Conservation (phyloP, 2,113 vertebrate genomes). For the Anthoscopus minutus region DNA sequence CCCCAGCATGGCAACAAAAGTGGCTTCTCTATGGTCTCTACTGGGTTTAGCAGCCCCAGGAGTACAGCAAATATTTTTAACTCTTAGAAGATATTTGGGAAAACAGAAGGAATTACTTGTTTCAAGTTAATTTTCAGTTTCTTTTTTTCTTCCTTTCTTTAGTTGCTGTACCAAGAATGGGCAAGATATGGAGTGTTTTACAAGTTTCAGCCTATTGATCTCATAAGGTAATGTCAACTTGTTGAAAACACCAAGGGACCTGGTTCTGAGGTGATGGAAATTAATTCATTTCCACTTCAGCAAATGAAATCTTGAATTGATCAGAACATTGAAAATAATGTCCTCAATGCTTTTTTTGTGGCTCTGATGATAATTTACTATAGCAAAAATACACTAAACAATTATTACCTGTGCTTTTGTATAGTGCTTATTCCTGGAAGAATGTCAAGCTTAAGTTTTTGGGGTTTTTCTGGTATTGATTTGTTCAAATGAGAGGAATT, state of each 20-base stretch:
- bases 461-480: not conserved
- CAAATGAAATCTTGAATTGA: not conserved
- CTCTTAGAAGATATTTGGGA: not conserved
- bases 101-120: not conserved
- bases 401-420: not conserved
- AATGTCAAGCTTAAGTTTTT: not conserved
- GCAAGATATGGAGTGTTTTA: conserved; percentile 93
- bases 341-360: not conserved
- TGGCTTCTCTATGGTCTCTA: not conserved
- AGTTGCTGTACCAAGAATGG: conserved; percentile 95
- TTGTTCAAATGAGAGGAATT: not conserved
- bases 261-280: not conserved
- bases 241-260: not conserved
- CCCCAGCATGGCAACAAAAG: not conserved
- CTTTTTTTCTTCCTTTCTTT: not conserved
- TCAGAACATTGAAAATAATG: not conserved
- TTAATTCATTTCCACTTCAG: not conserved
- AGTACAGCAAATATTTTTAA: not conserved
- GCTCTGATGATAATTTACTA: not conserved
- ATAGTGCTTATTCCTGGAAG: not conserved
- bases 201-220: conserved; percentile 94
- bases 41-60: not conserved
- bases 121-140: not conserved
- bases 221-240: conserved; percentile 83
- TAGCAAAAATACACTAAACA: not conserved